Evolutionary conservation across 2,888 invertebrate species (phyloP).

Genomic region (Diplolepis rosae): DNA sequence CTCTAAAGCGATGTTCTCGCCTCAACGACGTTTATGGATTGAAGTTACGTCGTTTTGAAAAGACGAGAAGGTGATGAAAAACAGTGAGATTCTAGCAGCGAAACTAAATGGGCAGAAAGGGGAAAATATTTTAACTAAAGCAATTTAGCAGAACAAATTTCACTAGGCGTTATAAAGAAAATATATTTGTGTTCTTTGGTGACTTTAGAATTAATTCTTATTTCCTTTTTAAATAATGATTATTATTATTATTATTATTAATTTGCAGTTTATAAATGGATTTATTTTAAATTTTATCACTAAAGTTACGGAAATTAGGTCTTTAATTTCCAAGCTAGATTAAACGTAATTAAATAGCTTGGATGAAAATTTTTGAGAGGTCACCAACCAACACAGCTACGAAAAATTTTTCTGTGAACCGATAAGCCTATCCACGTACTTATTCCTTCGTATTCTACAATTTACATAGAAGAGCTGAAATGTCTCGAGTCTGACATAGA

Average conservation of each 20-base stretch:
- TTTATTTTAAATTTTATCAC: too few relatives aligned
- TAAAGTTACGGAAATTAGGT: too few relatives aligned
- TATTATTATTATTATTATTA: too few relatives aligned
- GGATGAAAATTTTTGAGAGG: too few relatives aligned
- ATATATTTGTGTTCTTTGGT: too few relatives aligned
- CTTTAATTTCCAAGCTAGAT: too few relatives aligned
- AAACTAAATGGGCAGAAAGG: constrained; percentile 15
- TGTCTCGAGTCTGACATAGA: constrained; percentile 13
- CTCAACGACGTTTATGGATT: neutral
- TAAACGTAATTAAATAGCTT: too few relatives aligned
- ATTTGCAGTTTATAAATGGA: too few relatives aligned
- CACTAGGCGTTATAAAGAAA: constrained; percentile 4
- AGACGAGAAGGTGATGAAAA: constrained; percentile 10
- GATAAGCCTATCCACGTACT: constrained; percentile 45
- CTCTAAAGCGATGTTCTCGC: neutral
- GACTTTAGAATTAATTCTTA: too few relatives aligned
- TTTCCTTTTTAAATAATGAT: too few relatives aligned
- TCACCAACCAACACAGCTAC: too few relatives aligned
- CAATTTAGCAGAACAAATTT: constrained; percentile 36
- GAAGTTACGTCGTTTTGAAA: neutral
- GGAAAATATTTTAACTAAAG: constrained; percentile 37
- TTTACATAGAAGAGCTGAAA: neutral
- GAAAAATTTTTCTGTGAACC: constrained; percentile 28
- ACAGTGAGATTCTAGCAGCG: constrained; percentile 28
- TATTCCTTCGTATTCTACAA: constrained; percentile 34